Evolutionary conservation across 2,797 vertebrate species (phyloP).

Genomic region (Lagodon rhomboides): DNA sequence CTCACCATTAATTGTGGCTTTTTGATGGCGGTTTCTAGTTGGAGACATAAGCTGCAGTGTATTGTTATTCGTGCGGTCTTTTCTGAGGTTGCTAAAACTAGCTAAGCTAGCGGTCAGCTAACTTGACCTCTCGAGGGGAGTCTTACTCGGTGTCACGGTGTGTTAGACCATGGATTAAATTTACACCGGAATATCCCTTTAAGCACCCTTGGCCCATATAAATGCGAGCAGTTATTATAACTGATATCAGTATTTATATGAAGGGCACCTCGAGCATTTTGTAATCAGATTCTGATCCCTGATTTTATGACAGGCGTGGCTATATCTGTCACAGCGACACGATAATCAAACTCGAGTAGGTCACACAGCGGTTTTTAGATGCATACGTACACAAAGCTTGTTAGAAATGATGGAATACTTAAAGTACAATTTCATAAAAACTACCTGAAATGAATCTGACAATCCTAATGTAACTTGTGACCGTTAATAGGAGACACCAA

Average conservation of each 20-base stretch:
- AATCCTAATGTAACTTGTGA: background rate
- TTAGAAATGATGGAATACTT: background rate
- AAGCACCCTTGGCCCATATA: too few relatives aligned
- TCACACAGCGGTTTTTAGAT: background rate
- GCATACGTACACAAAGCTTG: background rate
- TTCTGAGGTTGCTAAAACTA: too few relatives aligned
- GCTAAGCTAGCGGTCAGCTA: too few relatives aligned
- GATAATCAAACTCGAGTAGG: background rate
- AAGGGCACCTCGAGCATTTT: background rate
- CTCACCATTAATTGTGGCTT: too few relatives aligned
- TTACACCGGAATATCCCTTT: too few relatives aligned
- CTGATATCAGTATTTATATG: background rate
- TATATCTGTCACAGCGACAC: background rate
- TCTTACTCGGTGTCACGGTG: too few relatives aligned
- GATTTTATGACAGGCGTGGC: background rate
- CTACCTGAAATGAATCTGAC: background rate
- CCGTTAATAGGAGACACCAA: slow-evolving; percentile 85
- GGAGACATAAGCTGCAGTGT: too few relatives aligned
- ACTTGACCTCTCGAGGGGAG: too few relatives aligned
- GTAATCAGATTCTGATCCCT: background rate
- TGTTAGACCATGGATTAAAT: too few relatives aligned
- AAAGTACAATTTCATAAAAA: background rate
- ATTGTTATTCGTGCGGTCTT: too few relatives aligned
- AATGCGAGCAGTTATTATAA: background rate
- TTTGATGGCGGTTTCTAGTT: too few relatives aligned